Evolutionary conservation across 2,888 invertebrate species (phyloP).

Genomic region (Drosophila seclusa): DNA sequence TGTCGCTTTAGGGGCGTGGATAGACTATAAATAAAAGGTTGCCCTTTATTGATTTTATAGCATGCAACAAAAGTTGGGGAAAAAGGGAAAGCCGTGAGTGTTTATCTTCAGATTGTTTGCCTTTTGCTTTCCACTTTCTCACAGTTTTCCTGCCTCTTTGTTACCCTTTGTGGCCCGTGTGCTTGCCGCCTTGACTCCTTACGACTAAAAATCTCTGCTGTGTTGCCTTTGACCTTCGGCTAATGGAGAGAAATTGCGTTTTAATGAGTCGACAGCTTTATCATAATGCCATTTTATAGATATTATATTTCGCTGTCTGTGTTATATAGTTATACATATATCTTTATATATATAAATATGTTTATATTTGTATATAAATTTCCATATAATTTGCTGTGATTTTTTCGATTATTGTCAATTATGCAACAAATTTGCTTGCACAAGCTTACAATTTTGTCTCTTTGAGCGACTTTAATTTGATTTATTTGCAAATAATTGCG

Average conservation of each 20-base stretch:
- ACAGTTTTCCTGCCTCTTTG: constrained; percentile 12
- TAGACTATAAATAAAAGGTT: constrained; percentile 77
- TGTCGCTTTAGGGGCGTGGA: constrained; percentile 50
- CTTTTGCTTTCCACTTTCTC: constrained; percentile 29
- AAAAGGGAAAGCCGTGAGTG: constrained; percentile 50
- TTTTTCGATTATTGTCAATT: constrained; percentile 52
- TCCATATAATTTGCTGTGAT: constrained; percentile 28
- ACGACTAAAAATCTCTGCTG: constrained; percentile 29
- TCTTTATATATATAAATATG: neutral
- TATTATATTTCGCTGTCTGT: constrained; percentile 17
- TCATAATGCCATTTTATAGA: constrained; percentile 35
- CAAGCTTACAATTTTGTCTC: constrained; percentile 14
- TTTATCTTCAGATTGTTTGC: constrained; percentile 60
- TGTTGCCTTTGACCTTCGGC: constrained; percentile 24
- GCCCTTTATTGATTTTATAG: constrained; percentile 69
- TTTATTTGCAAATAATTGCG: constrained; percentile 59
- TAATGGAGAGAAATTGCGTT: constrained; percentile 77
- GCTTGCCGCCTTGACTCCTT: constrained; percentile 22
- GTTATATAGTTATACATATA: constrained; percentile 1
- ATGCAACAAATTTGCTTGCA: constrained; percentile 41
- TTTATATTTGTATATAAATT: constrained; percentile 17
- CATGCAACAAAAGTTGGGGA: constrained; percentile 28
- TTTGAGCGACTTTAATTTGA: constrained; percentile 38
- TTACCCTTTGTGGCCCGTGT: constrained; percentile 4
- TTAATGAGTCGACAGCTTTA: constrained; percentile 77